Evolutionary conservation across 2,113 vertebrate genomes (phyloP).

Genomic region (Platichthys stellatus): DNA sequence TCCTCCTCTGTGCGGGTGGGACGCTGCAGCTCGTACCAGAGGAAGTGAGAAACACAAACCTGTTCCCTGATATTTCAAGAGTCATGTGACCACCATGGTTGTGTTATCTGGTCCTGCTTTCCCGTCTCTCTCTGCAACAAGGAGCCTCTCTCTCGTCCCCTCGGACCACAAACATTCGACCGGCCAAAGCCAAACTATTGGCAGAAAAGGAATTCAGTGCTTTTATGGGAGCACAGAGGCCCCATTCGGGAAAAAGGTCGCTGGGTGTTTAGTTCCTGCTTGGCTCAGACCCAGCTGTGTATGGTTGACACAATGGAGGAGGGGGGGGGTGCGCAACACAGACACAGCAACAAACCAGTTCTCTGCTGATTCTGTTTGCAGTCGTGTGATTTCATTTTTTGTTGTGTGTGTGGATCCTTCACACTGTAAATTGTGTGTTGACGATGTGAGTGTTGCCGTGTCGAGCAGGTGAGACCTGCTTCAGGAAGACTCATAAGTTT

Average conservation of each 20-base stretch:
- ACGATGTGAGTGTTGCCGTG: neutral
- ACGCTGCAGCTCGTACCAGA: neutral
- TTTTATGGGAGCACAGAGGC: constrained; percentile 45
- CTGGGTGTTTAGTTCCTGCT: constrained; percentile 48
- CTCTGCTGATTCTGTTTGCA: neutral
- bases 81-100: neutral
- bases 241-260: neutral
- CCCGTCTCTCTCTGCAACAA: neutral
- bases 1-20: constrained; percentile 20
- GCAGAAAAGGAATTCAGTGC: constrained; percentile 47
- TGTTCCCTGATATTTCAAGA: neutral
- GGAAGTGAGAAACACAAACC: constrained; percentile 37
- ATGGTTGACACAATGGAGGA: constrained; percentile 6
- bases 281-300: constrained; percentile 23
- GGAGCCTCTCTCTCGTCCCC: neutral
- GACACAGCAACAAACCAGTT: neutral
- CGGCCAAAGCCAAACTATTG: constrained; percentile 23
- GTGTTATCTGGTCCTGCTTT: constrained; percentile 8
- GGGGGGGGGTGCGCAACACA: neutral
- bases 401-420: neutral
- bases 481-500: neutral
- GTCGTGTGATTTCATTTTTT: constrained; percentile 8
- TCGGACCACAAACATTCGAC: constrained; percentile 12
- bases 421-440: neutral
- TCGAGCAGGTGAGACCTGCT: neutral